A percentile compares a stretch with the other conserved stretches of the same genome.
Evolutionary conservation across 2,888 invertebrate species (phyloP).

Genomic region (Auanema sp.): DNA sequence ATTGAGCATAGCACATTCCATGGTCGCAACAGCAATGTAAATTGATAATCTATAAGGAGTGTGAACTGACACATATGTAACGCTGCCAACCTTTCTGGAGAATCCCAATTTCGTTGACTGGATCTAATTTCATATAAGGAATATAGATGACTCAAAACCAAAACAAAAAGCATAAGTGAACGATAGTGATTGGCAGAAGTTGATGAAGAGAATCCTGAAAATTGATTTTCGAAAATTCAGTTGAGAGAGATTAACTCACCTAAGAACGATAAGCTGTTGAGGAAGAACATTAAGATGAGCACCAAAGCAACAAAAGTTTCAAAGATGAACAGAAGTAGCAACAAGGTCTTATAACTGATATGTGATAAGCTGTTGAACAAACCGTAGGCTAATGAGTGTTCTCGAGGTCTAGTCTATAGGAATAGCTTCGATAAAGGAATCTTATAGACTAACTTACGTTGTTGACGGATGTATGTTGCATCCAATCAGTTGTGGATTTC

Average conservation of each 20-base stretch:
- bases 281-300: constrained; percentile 22
- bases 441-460: constrained; percentile 12
- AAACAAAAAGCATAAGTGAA: constrained; percentile 28
- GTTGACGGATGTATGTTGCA: constrained; percentile 33
- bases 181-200: constrained; percentile 29
- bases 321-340: constrained; percentile 26
- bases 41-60: constrained; percentile 27
- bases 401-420: constrained; percentile 25
- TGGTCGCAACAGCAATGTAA: constrained; percentile 44
- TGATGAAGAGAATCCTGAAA: constrained; percentile 3
- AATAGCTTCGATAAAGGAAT: constrained; percentile 3
- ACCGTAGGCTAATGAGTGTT: constrained; percentile 37
- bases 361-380: constrained; percentile 25
- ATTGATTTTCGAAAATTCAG: not conserved
- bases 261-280: constrained; percentile 19
- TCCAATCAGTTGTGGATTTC: constrained; percentile 40
- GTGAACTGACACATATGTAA: not conserved
- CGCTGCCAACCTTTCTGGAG: constrained; percentile 8
- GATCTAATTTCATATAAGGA: constrained; percentile 30
- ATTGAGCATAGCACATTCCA: constrained; percentile 47
- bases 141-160: constrained; percentile 28
- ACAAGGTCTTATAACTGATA: constrained; percentile 18
- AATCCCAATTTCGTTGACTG: constrained; percentile 17
- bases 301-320: constrained; percentile 27
- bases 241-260: constrained; percentile 1